phyloP scores from a whole-genome alignment of 2,888 invertebrate genomes.

The Catocala nupta region DNA sequence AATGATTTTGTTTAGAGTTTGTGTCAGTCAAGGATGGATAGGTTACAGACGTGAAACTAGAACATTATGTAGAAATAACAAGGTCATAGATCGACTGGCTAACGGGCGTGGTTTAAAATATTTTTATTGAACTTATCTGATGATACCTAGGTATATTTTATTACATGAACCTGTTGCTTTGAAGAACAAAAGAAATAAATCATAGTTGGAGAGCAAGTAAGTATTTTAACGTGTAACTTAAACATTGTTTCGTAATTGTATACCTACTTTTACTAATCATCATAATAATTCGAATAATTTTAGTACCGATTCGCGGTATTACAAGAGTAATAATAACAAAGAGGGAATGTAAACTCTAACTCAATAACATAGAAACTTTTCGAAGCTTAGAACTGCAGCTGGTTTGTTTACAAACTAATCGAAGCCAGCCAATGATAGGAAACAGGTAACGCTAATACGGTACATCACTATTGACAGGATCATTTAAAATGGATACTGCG shows the following conservation, averaged over 20 bases:
- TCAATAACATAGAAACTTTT: constrained; percentile 1
- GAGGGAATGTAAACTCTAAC: background rate
- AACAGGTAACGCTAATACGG: constrained; percentile 6
- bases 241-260: too few species aligned
- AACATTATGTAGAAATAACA: constrained; percentile 31
- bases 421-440: constrained; percentile 8
- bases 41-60: constrained; percentile 30
- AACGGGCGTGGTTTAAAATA: constrained; percentile 17
- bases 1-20: constrained; percentile 48
- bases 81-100: constrained; percentile 41
- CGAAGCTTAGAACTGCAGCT: constrained; percentile 1
- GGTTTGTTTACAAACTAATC: constrained; percentile 11
- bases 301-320: too few species aligned
- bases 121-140: constrained; percentile 15
- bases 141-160: background rate
- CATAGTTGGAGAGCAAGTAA: too few species aligned
- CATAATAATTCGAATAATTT: too few species aligned
- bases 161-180: background rate
- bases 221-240: too few species aligned
- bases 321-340: background rate
- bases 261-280: too few species aligned
- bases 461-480: constrained; percentile 9
- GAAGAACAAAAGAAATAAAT: too few species aligned
- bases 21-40: constrained; percentile 41
- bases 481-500: constrained; percentile 1